Evolutionary conservation across 2,888 invertebrate genomes (phyloP), one percentile per base, ranked within the genome.

Genomic region (Epinotia ramella): DNA sequence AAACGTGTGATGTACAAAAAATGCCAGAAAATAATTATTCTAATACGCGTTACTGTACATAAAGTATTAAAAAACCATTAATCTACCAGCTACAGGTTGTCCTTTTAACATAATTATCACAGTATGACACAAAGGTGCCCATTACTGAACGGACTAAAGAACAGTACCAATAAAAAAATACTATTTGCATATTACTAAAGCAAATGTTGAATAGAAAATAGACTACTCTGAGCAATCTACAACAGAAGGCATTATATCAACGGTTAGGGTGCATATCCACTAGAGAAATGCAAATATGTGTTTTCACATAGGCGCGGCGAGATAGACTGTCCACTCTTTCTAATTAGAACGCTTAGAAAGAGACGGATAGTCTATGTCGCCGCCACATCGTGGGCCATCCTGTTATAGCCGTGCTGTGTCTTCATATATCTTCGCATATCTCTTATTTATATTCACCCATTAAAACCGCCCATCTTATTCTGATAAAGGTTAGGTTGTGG

Each of bases 1-100:
- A 84, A 59, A 77, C 88, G 90, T 91, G 91, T 89, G 89, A 88
- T 83, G 77, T 81, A 81, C 73, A 81, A 79, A 83, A 81, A 77
- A 78, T 77, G 78, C 78, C 69, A 79, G 73, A 77, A 77, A 81
- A 75, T 75, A 65, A 70, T 65, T 81, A 82, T 78, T 80, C 80
- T 81, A 81, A 81, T 78, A 78, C 75, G 77, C 44, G 44, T 69
- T 77, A 77, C 78, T 79, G 78, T 79, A 78, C 73, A 82, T 78
- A 79, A 78, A 77, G 53, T 57, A 63, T 49, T 62, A 49, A 66
- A 74, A 77, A 75, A 73, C 65, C 60, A 59, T 69, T 77, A 71
- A 57, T 63, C 57, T 71, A 76, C 49, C 65, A 70, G 75, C 70
- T 71, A 66, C 59, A 69, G 46, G 56, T 53, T 65, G 64, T 70